phyloP scores from a whole-genome alignment of 2,888 invertebrate genomes.

The Lepidonotus clava region DNA sequence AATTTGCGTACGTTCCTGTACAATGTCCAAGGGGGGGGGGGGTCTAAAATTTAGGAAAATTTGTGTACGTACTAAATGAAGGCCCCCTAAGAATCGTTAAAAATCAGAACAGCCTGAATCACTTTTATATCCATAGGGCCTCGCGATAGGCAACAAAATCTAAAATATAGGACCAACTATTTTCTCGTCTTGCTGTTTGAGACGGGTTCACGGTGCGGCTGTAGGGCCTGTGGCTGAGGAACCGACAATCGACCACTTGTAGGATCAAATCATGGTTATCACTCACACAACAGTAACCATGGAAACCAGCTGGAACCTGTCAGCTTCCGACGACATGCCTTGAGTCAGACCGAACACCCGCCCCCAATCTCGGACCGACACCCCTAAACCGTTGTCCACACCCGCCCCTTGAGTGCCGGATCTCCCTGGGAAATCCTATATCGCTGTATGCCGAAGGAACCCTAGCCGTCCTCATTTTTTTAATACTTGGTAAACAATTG shows the following conservation, averaged over 20 bases:
- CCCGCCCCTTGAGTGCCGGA: not conserved
- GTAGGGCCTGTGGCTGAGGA: not conserved
- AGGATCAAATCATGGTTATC: constrained; percentile 18
- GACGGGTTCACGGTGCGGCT: too few species aligned
- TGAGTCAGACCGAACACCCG: not conserved
- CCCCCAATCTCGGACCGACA: not conserved
- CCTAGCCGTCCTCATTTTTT: not conserved
- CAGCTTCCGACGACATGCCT: not conserved
- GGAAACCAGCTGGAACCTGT: constrained; percentile 35
- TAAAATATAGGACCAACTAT: too few species aligned
- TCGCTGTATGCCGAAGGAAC: not conserved
- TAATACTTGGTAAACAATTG: not conserved
- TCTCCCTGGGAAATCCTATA: not conserved
- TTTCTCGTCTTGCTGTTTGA: too few species aligned
- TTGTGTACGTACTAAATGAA: too few species aligned
- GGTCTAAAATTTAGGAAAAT: too few species aligned
- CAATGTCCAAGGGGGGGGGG: too few species aligned
- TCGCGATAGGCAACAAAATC: too few species aligned
- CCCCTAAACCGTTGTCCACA: not conserved
- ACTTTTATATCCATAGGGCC: too few species aligned
- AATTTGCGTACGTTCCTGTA: too few species aligned
- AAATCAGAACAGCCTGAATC: too few species aligned
- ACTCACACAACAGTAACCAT: constrained; percentile 13
- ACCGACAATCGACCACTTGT: constrained; percentile 18
- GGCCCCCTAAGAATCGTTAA: too few species aligned